Base-by-base conservation (phyloP, 2,113 vertebrate species). In the Coryphaenoides rupestris region DNA sequence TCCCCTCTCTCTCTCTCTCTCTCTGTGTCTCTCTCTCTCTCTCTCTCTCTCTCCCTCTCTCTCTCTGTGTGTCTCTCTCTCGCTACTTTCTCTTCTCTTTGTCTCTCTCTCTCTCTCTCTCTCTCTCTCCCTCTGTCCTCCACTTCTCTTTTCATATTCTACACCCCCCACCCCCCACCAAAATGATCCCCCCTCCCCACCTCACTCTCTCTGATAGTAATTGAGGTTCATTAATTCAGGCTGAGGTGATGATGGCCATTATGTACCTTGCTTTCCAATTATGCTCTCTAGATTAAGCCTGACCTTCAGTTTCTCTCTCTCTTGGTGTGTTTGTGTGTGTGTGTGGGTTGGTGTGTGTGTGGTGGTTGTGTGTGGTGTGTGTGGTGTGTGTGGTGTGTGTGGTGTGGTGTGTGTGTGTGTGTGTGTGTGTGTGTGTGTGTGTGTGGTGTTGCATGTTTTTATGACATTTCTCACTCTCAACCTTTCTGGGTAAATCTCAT, bases 241-340 rank as follows among this genome's bases (percentile, higher is more conserved):
- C 94, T 93, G 95, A 85, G 94, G 92, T 95, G 94, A 96, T 96
- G 95, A 95, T 95, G 94, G 93, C 95, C 94, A 95, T 96, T 97
- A 96, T 94, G 94, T 97, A 94, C 92, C 91, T 93, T 94, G 94
- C 96, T 95, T 97, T 95, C 95, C 95, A 98, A 98, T 99, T 98
- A 98, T 92, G 92, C 92, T 92, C 92, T 96, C 95, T 96, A 98
- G 98, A 98, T 99, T 95, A 97, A 94, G 95, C 93, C 92, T 96
- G 95, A 99, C 96, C 97, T 99, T 96, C 94, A 95, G 95, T 91
- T 91, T 89, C n/a, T n/a, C n/a, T 92, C 93, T 92, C 90, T 91
- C 87, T 62, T 89, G 60, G 61, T 73, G 76, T 23, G 55, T 62
- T 47, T 62, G 49, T 60, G 61, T 66, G 71, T 65, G 72, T 64